phyloP scores from a whole-genome alignment of 2,888 invertebrate genomes.

The Patella caerulea region DNA sequence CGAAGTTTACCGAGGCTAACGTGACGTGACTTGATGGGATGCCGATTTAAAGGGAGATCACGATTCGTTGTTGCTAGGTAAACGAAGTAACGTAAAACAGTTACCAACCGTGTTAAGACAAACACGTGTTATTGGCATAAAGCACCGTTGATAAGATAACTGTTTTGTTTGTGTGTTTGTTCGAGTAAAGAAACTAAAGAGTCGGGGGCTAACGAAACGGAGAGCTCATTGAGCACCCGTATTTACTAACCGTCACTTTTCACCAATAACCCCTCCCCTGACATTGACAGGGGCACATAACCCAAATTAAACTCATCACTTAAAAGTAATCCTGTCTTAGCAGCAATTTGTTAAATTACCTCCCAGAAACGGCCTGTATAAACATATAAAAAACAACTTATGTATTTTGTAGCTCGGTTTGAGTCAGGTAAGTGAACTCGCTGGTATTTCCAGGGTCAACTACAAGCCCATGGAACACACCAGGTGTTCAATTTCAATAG shows the following conservation, averaged over 20 bases:
- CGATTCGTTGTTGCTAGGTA: background rate
- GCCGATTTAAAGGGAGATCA: background rate
- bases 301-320: constrained; percentile 20
- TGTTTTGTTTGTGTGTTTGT: constrained; percentile 25
- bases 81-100: background rate
- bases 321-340: constrained; percentile 20
- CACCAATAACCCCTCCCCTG: constrained; percentile 17
- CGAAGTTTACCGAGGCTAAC: constrained; percentile 8
- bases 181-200: constrained; percentile 16
- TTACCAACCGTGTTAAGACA: background rate
- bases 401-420: too few relatives aligned
- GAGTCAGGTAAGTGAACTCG: too few relatives aligned
- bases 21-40: background rate
- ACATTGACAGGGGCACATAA: constrained; percentile 11
- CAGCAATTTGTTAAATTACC: constrained; percentile 19
- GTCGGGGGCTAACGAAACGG: background rate
- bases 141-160: constrained; percentile 18
- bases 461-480: too few relatives aligned
- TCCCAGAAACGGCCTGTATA: constrained; percentile 8
- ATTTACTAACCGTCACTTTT: background rate
- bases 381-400: too few relatives aligned
- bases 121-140: background rate
- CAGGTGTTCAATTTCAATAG: too few relatives aligned
- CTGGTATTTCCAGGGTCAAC: too few relatives aligned
- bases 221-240: background rate